Percentiles rank a stretch among this genome's conserved stretches.
Evolutionary conservation across 1,140 invertebrate genomes (phyloP).

Genomic region (Cherax destructor): DNA sequence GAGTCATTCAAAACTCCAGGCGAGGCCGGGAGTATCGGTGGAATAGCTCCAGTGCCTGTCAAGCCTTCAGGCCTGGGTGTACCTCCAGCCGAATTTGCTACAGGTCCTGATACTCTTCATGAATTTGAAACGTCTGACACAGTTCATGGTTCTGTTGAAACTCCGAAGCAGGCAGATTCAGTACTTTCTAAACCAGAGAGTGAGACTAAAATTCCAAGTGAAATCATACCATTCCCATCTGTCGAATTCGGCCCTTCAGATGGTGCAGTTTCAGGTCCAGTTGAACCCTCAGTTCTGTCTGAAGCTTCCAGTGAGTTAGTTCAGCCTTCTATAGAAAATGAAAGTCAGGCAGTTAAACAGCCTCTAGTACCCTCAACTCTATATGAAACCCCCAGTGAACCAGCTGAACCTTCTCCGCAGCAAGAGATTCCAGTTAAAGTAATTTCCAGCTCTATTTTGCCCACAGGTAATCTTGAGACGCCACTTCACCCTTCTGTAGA

Average conservation of each 20-base stretch:
- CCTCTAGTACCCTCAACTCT: not conserved
- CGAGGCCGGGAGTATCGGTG: not conserved
- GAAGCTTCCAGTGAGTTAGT: not conserved
- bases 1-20: not conserved
- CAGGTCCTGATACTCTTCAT: not conserved
- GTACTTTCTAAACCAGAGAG: too few species aligned
- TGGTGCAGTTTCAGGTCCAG: not conserved
- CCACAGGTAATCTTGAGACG: not conserved
- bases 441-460: not conserved
- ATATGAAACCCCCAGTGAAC: not conserved
- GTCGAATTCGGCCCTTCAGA: not conserved
- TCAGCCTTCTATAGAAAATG: not conserved
- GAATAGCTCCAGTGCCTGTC: not conserved
- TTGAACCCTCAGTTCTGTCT: not conserved
- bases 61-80: not conserved
- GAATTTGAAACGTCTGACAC: not conserved
- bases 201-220: too few species aligned
- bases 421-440: not conserved
- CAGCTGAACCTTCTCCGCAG: not conserved
- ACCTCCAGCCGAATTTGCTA: not conserved
- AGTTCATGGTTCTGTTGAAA: not conserved
- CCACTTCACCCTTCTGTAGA: not conserved
- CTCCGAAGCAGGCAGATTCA: not conserved
- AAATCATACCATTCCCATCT: too few species aligned
- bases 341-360: not conserved